Evolutionary conservation across 92 coral and sea anemone genomes (phyloP), one percentile per base, ranked within the genome.

Genomic region (Zoanthus gigantus): DNA sequence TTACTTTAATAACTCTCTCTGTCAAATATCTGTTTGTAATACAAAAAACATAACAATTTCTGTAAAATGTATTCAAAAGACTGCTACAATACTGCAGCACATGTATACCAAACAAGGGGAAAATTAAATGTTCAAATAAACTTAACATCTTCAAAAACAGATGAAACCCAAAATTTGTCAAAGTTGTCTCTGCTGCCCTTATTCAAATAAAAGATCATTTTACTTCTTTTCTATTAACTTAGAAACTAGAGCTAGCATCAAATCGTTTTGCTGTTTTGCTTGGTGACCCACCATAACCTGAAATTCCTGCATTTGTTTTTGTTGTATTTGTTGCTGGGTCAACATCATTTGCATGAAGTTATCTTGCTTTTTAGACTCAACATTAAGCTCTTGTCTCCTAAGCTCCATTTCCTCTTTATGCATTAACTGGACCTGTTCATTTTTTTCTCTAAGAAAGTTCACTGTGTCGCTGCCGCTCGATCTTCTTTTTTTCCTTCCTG

Each of bases 161-260:
- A 60, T 60, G 67, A 60, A 60, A 57, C 63, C 63, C 63, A 57
- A 57, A 57, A 57, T 57, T 57, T 57, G 63, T 57, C 63, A 3
- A 57, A 57, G 63, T 57, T 57, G 16, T 57, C 63, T 57, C 63
- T 57, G 63, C 63, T 57, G 63, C 63, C 63, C 63, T 57, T 9
- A 9, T 57, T 57, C 14, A 57, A 45, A 77, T 31, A 31, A 77
- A 16, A 29, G 13, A 74, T 5, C 79, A 84, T 42, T 68, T 68
- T 72, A 68, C 42, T 84, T 71, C 75, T 82, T 82, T 57, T 82
- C 75, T 82, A 42, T 28, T 82, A 82, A 82, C 76, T 82, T 63
- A 82, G 76, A 82, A 82, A 82, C 76, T 65, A 82, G 86, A 74
- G 74, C 86, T 82, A 82, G 56, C 83, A 78, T 78, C 83, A 54